Evolutionary conservation across 2,113 vertebrate genomes (phyloP), one percentile per base, ranked within the genome.

Genomic region (Ctenodactylus gundi): DNA sequence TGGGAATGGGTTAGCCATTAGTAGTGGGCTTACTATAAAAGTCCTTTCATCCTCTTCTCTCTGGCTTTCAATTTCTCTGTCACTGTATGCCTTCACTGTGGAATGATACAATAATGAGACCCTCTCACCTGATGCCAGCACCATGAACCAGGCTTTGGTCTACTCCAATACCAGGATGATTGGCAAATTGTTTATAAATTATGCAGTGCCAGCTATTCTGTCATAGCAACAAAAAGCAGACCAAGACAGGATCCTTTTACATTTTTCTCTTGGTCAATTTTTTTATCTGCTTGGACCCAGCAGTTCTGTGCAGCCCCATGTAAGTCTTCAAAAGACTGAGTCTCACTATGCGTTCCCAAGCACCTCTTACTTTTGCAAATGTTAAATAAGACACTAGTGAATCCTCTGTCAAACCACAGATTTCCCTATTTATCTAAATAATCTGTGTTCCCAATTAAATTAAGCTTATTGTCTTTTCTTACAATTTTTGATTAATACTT

Each of bases 391-490:
- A 81, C 12, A 57, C 14, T 55, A 75, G 25, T n/a, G 4, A n/a
- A 25, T 39, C 31, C 41, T 73, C 83, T 83, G 15, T 44, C 51
- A 84, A 83, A 57, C 21, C 34, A 29, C 10, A 84, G 21, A 60
- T 78, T 36, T 53, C 44, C 11, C 25, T 51, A 73, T 53, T 88
- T 84, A 73, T 78, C 18, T 25, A 41, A 85, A 84, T 53, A 41
- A 17, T 84, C 84, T 75, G n/a, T 44, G 60, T 91, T 29, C 87
- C 91, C 25, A 62, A 49, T 20, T 84, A 84, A 86, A 88, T 88
- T 68, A 46, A 93, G 72, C 27, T 57, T 10, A 53, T 3, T 3
- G 55, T 77, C n/a, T n/a, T 95, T n/a, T 88, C 46, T 93, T 86
- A 58, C 51, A 44, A 20, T 12, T 65, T 91, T 41, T 67, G 0